Percentiles rank a stretch among this genome's conserved stretches.
phyloP scores from a whole-genome alignment of 2,797 vertebrate species.

The Margarornis squamiger region DNA sequence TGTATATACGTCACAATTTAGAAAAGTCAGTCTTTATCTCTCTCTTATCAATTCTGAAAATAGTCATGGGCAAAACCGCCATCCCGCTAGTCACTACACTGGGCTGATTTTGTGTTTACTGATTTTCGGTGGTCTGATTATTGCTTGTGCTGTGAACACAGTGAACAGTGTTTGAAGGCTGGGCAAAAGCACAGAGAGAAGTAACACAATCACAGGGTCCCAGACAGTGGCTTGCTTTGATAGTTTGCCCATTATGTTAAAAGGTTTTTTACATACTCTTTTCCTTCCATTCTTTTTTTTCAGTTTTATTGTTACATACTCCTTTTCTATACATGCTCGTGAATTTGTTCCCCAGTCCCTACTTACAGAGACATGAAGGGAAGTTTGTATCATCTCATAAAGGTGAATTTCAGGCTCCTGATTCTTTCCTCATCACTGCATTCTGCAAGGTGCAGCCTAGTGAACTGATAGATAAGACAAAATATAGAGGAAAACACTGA shows the following conservation, averaged over 20 bases:
- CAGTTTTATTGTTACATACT: slow-evolving; percentile 3
- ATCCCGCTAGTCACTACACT: neutral
- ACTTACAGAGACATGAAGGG: neutral
- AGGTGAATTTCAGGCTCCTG: neutral
- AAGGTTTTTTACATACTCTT: neutral
- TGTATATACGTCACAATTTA: neutral
- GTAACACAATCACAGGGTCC: neutral
- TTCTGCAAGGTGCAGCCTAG: neutral
- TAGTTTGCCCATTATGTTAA: neutral
- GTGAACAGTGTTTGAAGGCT: neutral
- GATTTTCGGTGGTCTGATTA: neutral
- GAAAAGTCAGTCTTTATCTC: neutral
- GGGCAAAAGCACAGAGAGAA: neutral
- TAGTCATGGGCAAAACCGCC: neutral
- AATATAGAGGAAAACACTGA: neutral
- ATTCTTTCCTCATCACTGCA: neutral
- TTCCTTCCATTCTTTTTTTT: neutral
- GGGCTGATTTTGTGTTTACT: neutral
- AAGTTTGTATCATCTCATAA: neutral
- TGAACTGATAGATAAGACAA: neutral
- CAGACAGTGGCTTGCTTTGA: neutral
- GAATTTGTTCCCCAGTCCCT: neutral
- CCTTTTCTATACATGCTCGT: slow-evolving; percentile 5
- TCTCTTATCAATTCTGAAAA: neutral
- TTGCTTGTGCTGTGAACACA: neutral